These are phyloP conservation scores for Micronycteris hirsuta DNA, from an alignment of 2,113 vertebrate genomes.

Conservation along the genomic window DNA sequence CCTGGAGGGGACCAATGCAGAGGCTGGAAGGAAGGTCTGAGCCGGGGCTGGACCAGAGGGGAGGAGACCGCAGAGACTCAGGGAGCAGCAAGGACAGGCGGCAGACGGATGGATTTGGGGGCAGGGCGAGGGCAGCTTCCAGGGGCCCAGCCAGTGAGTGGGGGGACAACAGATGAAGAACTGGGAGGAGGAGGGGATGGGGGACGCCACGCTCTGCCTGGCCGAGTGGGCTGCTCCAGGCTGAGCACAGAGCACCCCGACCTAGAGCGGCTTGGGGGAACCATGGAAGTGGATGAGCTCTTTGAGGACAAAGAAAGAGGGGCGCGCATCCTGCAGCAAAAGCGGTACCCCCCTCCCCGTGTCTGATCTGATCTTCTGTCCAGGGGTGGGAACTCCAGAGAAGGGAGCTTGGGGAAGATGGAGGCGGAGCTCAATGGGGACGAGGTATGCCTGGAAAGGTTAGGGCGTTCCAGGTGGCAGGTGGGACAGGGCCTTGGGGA, in stretches of 20 bases:
- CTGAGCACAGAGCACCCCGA: not conserved
- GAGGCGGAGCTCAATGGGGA: too few species aligned
- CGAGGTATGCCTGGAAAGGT: not conserved
- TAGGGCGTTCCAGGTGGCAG: not conserved
- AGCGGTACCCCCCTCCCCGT: too few species aligned
- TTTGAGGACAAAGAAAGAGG: not conserved
- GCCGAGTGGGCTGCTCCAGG: not conserved
- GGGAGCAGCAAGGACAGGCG: not conserved
- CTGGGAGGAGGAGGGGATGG: not conserved
- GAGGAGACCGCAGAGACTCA: not conserved
- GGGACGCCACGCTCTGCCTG: not conserved
- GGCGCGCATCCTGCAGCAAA: fast-evolving
- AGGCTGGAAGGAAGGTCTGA: not conserved
- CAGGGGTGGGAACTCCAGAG: not conserved
- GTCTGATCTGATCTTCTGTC: not conserved
- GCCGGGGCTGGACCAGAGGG: not conserved
- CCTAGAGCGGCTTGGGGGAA: too few species aligned
- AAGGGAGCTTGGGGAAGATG: not conserved
- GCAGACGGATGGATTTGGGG: too few species aligned
- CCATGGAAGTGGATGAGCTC: not conserved
- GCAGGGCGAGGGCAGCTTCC: not conserved
- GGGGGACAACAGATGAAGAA: not conserved
- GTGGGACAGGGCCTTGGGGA: not conserved
- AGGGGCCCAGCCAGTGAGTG: not conserved
- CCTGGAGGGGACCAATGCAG: not conserved